phyloP scores from a whole-genome alignment of 2,113 vertebrate species.

The Cyanocitta stelleri region DNA sequence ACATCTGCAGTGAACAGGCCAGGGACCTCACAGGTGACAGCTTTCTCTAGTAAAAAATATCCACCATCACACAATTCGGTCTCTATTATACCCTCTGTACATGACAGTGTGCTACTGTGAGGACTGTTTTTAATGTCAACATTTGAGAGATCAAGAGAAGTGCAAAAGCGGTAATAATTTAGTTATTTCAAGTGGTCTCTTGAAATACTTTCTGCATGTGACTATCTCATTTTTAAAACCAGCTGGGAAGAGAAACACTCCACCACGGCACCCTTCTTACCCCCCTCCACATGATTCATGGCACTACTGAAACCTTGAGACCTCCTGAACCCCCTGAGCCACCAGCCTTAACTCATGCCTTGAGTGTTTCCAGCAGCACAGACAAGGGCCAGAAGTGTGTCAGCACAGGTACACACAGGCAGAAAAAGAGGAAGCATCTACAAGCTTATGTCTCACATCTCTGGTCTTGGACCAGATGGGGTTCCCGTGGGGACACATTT shows the following conservation, averaged over 20 bases:
- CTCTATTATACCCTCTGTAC: not conserved
- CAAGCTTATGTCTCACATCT: not conserved
- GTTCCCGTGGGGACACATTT: not conserved
- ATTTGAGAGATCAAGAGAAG: not conserved
- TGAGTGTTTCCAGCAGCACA: not conserved
- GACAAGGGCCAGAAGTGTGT: not conserved
- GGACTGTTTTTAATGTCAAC: not conserved
- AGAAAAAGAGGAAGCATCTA: not conserved
- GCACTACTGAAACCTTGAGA: not conserved
- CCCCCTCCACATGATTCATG: not conserved
- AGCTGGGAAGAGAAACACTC: not conserved
- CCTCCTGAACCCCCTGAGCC: not conserved
- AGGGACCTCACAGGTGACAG: not conserved
- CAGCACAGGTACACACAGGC: accelerated
- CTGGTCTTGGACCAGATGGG: not conserved
- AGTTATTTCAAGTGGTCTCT: not conserved
- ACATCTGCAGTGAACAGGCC: not conserved
- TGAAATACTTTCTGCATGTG: not conserved
- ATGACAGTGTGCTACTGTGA: not conserved
- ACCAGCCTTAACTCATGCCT: not conserved
- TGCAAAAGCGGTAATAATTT: not conserved
- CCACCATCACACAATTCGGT: not conserved
- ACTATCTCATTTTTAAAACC: not conserved
- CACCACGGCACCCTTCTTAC: not conserved
- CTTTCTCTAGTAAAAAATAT: not conserved